Evolutionary conservation across 1,140 invertebrate species (phyloP).

Genomic region (Tribolium castaneum): DNA sequence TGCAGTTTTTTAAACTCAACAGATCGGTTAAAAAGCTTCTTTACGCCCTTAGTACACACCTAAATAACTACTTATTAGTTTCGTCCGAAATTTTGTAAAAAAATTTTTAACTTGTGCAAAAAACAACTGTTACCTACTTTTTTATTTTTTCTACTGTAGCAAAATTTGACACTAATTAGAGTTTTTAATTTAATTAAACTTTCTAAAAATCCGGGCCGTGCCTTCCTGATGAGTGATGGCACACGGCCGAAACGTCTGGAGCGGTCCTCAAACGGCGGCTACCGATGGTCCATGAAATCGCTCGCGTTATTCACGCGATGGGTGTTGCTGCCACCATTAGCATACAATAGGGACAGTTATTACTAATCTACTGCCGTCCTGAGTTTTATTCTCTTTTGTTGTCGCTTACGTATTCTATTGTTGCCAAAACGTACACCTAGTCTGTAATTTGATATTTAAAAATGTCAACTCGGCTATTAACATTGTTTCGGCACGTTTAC

Average conservation of each 20-base stretch:
- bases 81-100: no score
- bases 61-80: no score
- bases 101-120: no score
- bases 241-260: background rate
- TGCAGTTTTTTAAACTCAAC: no score
- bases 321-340: slow-evolving; percentile 36
- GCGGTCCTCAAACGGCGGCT: background rate
- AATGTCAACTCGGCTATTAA: slow-evolving; percentile 16
- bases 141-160: no score
- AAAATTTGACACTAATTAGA: no score
- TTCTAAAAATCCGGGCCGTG: no score
- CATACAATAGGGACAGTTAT: slow-evolving; percentile 41
- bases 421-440: slow-evolving; percentile 28
- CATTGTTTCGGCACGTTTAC: background rate
- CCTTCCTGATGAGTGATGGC: background rate
- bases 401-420: slow-evolving; percentile 29
- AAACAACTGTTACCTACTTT: no score
- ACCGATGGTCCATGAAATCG: background rate
- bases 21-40: no score
- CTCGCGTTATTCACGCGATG: slow-evolving; percentile 35
- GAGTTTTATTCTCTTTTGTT: slow-evolving; percentile 28
- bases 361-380: slow-evolving; percentile 40
- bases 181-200: no score
- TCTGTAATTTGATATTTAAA: slow-evolving; percentile 27
- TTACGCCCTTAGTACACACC: no score